Evolutionary conservation across 2,797 vertebrate genomes (phyloP).

Genomic region (Petrocephalus schoutedeni): DNA sequence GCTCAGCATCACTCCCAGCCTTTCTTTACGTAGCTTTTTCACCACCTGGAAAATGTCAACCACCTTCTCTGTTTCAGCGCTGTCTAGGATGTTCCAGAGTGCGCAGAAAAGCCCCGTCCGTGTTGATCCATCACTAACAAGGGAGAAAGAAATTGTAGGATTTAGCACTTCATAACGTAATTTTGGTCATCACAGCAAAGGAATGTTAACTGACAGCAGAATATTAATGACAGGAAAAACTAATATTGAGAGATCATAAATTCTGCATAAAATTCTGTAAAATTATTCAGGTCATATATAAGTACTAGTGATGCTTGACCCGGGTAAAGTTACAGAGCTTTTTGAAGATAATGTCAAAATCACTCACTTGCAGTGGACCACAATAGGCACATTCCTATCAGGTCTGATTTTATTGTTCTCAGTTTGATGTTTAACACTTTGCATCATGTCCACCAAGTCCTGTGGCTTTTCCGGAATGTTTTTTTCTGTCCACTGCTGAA

Average conservation of each 20-base stretch:
- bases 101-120: too few relatives aligned
- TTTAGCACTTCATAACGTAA: too few relatives aligned
- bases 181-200: too few relatives aligned
- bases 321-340: not conserved
- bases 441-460: conserved; percentile 72
- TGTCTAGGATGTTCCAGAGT: too few relatives aligned
- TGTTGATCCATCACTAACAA: conserved; percentile 61
- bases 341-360: too few relatives aligned
- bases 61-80: conserved; percentile 35
- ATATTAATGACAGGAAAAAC: too few relatives aligned
- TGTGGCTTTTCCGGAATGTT: conserved; percentile 67
- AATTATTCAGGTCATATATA: too few relatives aligned
- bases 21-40: conserved; percentile 78
- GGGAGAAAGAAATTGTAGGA: not conserved
- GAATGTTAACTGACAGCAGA: too few relatives aligned
- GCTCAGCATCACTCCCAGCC: conserved; percentile 66
- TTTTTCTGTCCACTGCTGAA: conserved; percentile 67
- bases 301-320: too few relatives aligned
- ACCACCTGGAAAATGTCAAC: conserved; percentile 86
- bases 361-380: too few relatives aligned
- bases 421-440: conserved; percentile 56
- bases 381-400: conserved; percentile 36
- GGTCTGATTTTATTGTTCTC: conserved; percentile 38
- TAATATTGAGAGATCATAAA: too few relatives aligned
- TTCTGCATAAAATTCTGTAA: too few relatives aligned